Conservation (phyloP, 2,888 invertebrate genomes). For the Yponomeuta cagnagella region DNA sequence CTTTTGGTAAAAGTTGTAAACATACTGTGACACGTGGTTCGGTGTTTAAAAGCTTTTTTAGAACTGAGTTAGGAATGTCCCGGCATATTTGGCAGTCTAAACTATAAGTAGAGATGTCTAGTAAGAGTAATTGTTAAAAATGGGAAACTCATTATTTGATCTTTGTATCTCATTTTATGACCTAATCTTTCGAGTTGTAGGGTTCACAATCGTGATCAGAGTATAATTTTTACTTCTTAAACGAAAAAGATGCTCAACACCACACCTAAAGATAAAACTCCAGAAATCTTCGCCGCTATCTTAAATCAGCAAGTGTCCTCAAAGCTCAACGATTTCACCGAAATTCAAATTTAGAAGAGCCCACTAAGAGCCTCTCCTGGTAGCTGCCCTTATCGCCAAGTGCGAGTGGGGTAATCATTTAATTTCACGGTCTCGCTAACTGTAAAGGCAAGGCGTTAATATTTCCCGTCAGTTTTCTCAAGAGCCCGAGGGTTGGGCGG, state of each 20-base stretch:
- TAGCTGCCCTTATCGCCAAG: conserved; percentile 20
- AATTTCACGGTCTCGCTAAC: conserved; percentile 20
- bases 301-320: neutral
- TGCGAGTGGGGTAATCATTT: conserved; percentile 24
- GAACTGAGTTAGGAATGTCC: neutral
- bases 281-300: neutral
- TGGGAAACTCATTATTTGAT: too few relatives aligned
- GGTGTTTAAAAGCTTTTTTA: neutral
- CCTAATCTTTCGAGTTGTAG: too few relatives aligned
- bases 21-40: conserved; percentile 29
- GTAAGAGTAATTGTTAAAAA: too few relatives aligned
- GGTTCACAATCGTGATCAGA: too few relatives aligned
- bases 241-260: too few relatives aligned
- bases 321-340: neutral
- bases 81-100: too few relatives aligned
- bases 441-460: conserved; percentile 17
- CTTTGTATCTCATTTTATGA: too few relatives aligned
- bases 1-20: conserved; percentile 23
- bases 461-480: conserved; percentile 14
- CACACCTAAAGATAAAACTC: neutral
- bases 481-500: conserved; percentile 18
- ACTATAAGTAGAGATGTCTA: too few relatives aligned
- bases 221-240: too few relatives aligned
- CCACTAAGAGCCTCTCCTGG: neutral
- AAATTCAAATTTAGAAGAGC: conserved; percentile 4